Evolutionary conservation across 1,140 invertebrate genomes (phyloP), one percentile per base, ranked within the genome.

Genomic region (Pollicipes pollicipes): DNA sequence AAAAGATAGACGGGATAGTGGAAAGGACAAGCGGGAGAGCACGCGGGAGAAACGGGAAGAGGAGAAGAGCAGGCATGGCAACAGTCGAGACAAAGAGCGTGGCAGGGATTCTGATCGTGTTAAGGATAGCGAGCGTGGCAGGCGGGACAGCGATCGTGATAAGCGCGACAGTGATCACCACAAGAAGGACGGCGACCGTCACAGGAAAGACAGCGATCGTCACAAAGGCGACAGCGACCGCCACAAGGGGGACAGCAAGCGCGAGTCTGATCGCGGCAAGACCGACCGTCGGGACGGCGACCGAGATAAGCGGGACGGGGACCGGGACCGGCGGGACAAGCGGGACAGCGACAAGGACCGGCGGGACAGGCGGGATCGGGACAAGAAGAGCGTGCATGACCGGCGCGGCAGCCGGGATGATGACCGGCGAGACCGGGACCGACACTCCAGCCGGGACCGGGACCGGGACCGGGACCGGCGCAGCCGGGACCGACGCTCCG

Each of bases 401-500:
- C n/a, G n/a, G n/a, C n/a, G n/a, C n/a, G n/a, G n/a, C n/a, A n/a
- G n/a, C n/a, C n/a, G n/a, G n/a, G n/a, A n/a, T n/a, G n/a, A n/a
- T n/a, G n/a, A 24, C 45, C 45, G 45, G 21, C 45, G 45, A n/a
- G n/a, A n/a, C n/a, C 45, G 45, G 6, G 45, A 58, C 17, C 45
- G 45, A 10, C 45, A 21, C 2, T 58, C 45, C 45, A 58, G 45
- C 45, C 6, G 45, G 24, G 45, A 58, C 45, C 70, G 70, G 0
- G 70, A 70, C 70, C 45, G 70, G n/a, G n/a, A n/a, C n/a, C 45
- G 70, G 29, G 63, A 66, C n/a, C 26, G 70, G 17, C 66, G 45
- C 66, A 63, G 70, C 10, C 35, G 70, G 21, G 58, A 77, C 80
- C 24, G 58, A 76, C 10, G 71, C 72, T 21, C 27, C 28, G 70